Conservation (phyloP, 2,888 invertebrate genomes). For the Ditula angustiorana region DNA sequence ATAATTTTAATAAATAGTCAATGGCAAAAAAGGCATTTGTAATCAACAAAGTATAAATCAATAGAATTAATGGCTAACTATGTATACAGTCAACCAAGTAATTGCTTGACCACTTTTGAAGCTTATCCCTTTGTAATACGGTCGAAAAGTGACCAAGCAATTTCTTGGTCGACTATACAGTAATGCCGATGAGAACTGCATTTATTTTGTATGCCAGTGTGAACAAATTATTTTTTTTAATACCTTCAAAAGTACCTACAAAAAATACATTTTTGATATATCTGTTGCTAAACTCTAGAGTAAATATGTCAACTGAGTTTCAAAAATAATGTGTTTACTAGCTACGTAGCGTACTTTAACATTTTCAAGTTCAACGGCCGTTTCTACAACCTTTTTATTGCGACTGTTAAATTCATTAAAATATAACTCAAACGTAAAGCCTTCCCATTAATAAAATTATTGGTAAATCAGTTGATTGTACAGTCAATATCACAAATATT, state of each 20-base stretch:
- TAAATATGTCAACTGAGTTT: not conserved
- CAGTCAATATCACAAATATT: not conserved
- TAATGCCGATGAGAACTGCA: too few species aligned
- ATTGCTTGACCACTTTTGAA: too few species aligned
- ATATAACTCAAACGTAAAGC: not conserved
- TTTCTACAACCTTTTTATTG: conserved; percentile 2
- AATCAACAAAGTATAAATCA: too few species aligned
- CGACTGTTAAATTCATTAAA: not conserved
- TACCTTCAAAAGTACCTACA: not conserved
- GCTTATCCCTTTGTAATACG: too few species aligned
- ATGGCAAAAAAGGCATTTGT: too few species aligned
- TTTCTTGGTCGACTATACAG: too few species aligned
- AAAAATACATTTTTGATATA: not conserved
- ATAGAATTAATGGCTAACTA: too few species aligned
- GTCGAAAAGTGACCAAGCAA: too few species aligned
- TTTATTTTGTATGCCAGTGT: too few species aligned
- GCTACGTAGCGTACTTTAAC: not conserved
- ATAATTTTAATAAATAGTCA: too few species aligned
- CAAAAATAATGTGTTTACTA: conserved; percentile 5
- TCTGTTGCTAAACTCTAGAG: conserved; percentile 1
- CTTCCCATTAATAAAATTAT: not conserved
- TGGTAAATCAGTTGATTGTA: not conserved
- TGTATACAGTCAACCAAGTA: too few species aligned
- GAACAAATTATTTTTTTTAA: too few species aligned
- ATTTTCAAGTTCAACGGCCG: conserved; percentile 19